A percentile compares a stretch with the other conserved stretches of the same genome.
Evolutionary conservation across 2,113 vertebrate genomes (phyloP).

Genomic region (Aramus guarauna): DNA sequence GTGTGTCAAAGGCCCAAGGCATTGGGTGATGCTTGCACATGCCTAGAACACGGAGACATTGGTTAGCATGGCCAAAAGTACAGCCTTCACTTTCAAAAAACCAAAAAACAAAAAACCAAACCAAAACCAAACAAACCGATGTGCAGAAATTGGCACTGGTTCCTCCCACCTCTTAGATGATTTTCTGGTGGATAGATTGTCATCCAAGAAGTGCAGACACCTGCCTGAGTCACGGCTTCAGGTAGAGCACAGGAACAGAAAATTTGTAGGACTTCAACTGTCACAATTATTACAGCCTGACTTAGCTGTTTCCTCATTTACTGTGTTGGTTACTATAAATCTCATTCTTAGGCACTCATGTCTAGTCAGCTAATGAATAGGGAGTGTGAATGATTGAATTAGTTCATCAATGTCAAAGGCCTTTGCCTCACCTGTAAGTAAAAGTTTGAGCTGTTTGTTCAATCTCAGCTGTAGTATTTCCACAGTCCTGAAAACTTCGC

Average conservation of each 20-base stretch:
- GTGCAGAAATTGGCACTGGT: background rate
- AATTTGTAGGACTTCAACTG: background rate
- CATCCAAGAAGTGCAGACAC: background rate
- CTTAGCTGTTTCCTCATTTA: background rate
- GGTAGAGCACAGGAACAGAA: background rate
- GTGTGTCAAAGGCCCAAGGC: background rate
- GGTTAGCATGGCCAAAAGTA: background rate
- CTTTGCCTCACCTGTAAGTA: background rate
- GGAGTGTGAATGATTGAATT: background rate
- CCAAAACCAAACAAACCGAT: background rate
- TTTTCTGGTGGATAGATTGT: background rate
- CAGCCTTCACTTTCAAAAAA: background rate
- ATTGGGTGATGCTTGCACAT: background rate
- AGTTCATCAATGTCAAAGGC: background rate
- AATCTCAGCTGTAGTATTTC: background rate
- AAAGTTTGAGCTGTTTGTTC: background rate
- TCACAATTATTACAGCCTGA: background rate
- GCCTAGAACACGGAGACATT: background rate
- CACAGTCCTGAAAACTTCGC: background rate
- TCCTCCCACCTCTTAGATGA: background rate
- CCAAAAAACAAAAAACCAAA: background rate
- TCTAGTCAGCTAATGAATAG: background rate
- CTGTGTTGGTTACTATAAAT: background rate
- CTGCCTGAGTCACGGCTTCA: background rate
- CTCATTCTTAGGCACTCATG: background rate